These are phyloP conservation scores for Lacanobia oleracea DNA, from an alignment of 2,888 invertebrate genomes.

Conservation along the genomic window DNA sequence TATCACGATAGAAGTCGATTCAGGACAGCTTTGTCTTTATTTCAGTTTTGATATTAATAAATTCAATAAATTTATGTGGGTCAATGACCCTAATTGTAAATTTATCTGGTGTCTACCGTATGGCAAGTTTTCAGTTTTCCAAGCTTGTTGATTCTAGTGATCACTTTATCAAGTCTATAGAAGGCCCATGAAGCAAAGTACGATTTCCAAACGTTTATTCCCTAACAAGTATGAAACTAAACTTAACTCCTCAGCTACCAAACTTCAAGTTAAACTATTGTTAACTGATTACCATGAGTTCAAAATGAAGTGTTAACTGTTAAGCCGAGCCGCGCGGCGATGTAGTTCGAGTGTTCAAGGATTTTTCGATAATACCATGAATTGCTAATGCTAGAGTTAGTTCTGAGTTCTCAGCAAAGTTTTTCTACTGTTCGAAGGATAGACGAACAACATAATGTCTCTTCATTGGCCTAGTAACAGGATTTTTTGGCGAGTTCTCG, in stretches of 20 bases:
- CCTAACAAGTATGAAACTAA: slow-evolving; percentile 31
- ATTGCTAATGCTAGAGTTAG: slow-evolving; percentile 47
- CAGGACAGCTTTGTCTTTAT: too few relatives aligned
- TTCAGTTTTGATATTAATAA: too few relatives aligned
- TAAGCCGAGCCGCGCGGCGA: slow-evolving; percentile 8
- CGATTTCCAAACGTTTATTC: not conserved
- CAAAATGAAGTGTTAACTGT: slow-evolving; percentile 53
- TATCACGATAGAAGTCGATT: too few relatives aligned
- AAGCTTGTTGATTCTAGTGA: not conserved
- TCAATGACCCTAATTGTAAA: too few relatives aligned
- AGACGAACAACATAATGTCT: slow-evolving; percentile 5
- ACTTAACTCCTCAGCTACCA: slow-evolving; percentile 27
- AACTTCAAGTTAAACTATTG: slow-evolving; percentile 47
- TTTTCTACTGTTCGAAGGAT: slow-evolving; percentile 19
- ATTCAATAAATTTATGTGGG: too few relatives aligned
- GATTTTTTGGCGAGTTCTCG: slow-evolving; percentile 1
- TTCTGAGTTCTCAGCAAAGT: slow-evolving; percentile 19
- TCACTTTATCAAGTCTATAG: not conserved
- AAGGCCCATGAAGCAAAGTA: slow-evolving; percentile 2
- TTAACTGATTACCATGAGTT: slow-evolving; percentile 51
- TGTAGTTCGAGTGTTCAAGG: slow-evolving; percentile 50
- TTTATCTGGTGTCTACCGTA: too few relatives aligned
- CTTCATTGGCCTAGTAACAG: slow-evolving; percentile 21
- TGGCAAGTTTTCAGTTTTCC: not conserved
- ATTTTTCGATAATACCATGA: slow-evolving; percentile 55